phyloP scores from a whole-genome alignment of 2,797 vertebrate genomes.

The Phalanger gymnotis region DNA sequence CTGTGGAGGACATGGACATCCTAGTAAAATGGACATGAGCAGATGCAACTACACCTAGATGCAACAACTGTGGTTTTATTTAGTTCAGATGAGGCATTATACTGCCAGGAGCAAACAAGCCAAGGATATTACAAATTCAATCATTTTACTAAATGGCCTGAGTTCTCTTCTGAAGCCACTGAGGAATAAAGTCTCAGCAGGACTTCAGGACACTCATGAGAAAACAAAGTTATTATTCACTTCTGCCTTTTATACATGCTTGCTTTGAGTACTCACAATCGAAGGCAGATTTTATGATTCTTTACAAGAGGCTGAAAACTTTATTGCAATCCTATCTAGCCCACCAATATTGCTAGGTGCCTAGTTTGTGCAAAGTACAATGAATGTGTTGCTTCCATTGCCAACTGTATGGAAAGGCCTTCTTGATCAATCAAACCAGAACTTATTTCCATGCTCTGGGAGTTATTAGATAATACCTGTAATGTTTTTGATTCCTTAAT shows the following conservation, averaged over 20 bases:
- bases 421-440: slow-evolving; percentile 16
- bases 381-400: neutral
- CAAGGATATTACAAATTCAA: slow-evolving; percentile 6
- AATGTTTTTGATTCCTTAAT: slow-evolving; percentile 8
- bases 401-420: neutral
- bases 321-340: neutral
- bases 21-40: slow-evolving; percentile 58
- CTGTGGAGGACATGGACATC: slow-evolving; percentile 64
- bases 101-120: neutral
- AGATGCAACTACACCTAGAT: slow-evolving; percentile 34
- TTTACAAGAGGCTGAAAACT: neutral
- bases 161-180: slow-evolving; percentile 12
- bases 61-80: slow-evolving; percentile 9
- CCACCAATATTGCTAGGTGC: neutral
- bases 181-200: neutral
- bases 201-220: neutral
- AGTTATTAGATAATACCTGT: neutral
- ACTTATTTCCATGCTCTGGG: neutral
- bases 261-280: slow-evolving; percentile 15
- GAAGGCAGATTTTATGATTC: slow-evolving; percentile 15
- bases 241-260: neutral
- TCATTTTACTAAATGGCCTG: slow-evolving; percentile 3
- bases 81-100: neutral
- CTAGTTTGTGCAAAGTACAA: neutral
- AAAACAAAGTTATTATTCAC: neutral